These are phyloP conservation scores for Phallusia fumigata DNA, from an alignment of 23 tunicate genomes.

Conservation along the genomic window DNA sequence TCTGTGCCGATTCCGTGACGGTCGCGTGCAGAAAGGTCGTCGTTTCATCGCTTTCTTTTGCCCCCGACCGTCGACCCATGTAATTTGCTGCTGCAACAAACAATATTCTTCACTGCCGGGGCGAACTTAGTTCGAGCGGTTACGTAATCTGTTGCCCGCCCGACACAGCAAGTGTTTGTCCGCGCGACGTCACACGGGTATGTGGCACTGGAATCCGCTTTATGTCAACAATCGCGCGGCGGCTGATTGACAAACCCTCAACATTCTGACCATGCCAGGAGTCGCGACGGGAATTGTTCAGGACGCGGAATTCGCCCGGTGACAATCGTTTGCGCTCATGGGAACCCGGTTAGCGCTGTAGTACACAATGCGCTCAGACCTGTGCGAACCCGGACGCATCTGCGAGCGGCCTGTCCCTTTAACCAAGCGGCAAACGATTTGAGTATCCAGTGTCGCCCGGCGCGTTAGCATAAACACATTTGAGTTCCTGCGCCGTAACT, in stretches of 20 bases:
- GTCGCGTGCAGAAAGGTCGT: conserved; percentile 13
- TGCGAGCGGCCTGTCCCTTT: neutral
- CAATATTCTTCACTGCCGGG: neutral
- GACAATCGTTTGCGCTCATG: neutral
- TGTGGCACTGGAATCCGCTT: neutral
- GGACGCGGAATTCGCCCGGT: neutral
- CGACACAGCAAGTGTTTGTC: neutral
- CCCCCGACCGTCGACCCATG: neutral
- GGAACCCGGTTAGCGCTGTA: neutral
- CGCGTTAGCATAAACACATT: conserved; percentile 13
- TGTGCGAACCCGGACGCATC: conserved; percentile 15
- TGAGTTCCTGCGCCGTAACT: neutral
- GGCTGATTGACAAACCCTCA: neutral
- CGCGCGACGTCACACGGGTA: neutral
- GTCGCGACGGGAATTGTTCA: neutral
- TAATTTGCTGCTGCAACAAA: conserved; percentile 7
- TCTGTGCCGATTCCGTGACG: neutral
- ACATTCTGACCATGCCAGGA: conserved; percentile 10
- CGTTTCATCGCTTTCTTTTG: neutral
- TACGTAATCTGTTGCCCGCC: neutral
- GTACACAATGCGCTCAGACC: neutral
- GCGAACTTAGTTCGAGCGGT: neutral
- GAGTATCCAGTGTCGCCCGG: neutral
- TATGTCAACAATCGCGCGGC: conserved; percentile 11
- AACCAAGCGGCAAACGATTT: neutral